Evolutionary conservation across 1,140 invertebrate genomes (phyloP).

Genomic region (Penaeus vannamei): DNA sequence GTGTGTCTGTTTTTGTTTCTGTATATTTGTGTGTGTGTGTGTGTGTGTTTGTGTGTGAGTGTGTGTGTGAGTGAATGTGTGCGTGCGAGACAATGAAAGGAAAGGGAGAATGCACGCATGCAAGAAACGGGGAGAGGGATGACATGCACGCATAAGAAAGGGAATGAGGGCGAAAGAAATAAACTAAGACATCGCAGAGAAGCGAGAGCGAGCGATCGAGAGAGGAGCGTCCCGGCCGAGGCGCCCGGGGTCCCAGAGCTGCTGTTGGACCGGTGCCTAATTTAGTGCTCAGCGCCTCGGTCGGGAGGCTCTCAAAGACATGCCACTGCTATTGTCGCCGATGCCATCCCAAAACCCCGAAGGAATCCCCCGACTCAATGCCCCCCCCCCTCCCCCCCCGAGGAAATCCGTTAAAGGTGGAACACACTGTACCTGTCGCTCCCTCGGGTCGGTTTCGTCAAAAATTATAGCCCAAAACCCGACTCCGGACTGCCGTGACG

Average conservation of each 20-base stretch:
- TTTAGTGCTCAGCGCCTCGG: not conserved
- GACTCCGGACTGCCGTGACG: too few species aligned
- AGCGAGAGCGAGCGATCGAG: not conserved
- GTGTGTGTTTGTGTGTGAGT: too few species aligned
- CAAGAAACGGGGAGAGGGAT: not conserved
- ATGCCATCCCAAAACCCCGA: slow-evolving; percentile 40
- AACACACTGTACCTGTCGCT: too few species aligned
- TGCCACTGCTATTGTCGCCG: slow-evolving; percentile 40
- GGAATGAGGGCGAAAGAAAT: slow-evolving; percentile 22
- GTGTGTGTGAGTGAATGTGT: too few species aligned
- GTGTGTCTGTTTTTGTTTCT: too few species aligned
- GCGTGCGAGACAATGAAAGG: too few species aligned
- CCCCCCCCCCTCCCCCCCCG: not conserved
- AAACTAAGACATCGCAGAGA: too few species aligned
- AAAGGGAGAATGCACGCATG: slow-evolving; percentile 9
- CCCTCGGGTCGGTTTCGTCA: too few species aligned
- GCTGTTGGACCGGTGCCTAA: not conserved
- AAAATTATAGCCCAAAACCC: too few species aligned
- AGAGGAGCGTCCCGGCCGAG: not conserved
- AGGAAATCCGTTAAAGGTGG: too few species aligned
- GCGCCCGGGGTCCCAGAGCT: too few species aligned
- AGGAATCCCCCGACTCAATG: slow-evolving; percentile 38
- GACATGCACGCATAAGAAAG: not conserved
- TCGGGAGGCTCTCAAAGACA: slow-evolving; percentile 19
- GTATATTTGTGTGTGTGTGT: too few species aligned